These are phyloP conservation scores for Sphyrna mokarran DNA, from an alignment of 2,113 vertebrate genomes.

Conservation along the genomic window DNA sequence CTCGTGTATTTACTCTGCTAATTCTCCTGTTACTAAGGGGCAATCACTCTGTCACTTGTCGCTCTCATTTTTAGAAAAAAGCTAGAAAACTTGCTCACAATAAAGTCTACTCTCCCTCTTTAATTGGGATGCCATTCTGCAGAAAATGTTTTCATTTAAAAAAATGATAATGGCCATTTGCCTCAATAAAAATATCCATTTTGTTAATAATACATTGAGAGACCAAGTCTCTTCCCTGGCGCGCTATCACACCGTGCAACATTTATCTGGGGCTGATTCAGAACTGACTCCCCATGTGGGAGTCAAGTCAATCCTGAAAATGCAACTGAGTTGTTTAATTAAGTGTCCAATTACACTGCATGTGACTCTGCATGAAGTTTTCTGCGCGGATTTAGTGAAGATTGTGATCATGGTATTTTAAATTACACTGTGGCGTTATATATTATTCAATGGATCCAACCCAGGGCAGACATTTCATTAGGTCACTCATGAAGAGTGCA, in stretches of 20 bases:
- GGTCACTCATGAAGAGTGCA: neutral
- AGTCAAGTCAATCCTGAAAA: neutral
- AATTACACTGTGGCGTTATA: neutral
- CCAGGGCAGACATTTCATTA: neutral
- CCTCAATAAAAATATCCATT: neutral
- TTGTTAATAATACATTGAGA: neutral
- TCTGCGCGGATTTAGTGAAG: neutral
- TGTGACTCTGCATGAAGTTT: neutral
- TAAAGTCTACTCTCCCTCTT: neutral
- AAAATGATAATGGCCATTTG: neutral
- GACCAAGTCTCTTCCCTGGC: neutral
- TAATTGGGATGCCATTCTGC: neutral
- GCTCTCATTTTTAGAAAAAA: neutral
- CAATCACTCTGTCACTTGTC: neutral
- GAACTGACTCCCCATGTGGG: neutral
- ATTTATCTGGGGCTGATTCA: constrained; percentile 13
- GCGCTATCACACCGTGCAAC: neutral
- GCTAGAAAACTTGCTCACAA: neutral
- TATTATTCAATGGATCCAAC: constrained; percentile 14
- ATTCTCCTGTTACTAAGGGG: no score
- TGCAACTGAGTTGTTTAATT: neutral
- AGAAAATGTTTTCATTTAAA: neutral
- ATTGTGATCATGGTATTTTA: neutral
- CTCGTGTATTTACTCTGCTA: no score
- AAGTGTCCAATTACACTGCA: constrained; percentile 5